phyloP scores from a whole-genome alignment of 1,140 invertebrate species.

The Telenomus remus region DNA sequence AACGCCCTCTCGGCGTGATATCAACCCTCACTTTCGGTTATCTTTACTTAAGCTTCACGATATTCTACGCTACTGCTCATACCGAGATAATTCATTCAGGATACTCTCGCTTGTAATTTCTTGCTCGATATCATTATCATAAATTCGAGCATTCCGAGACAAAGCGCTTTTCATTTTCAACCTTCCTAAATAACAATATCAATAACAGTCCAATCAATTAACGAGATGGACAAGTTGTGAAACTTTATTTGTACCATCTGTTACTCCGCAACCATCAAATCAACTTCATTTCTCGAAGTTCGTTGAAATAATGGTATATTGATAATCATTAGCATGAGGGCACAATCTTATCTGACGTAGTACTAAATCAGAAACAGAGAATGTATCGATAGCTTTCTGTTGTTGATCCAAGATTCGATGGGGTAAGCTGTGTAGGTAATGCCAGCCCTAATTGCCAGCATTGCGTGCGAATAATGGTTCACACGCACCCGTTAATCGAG shows the following conservation, averaged over 20 bases:
- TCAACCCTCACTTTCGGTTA: slow-evolving; percentile 74
- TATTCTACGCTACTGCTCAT: slow-evolving; percentile 65
- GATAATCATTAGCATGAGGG: too few species aligned
- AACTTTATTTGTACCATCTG: too few species aligned
- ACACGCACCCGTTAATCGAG: slow-evolving; percentile 48
- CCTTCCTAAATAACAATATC: neutral
- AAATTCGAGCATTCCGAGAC: slow-evolving; percentile 21
- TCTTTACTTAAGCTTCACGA: slow-evolving; percentile 75
- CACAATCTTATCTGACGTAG: slow-evolving; percentile 17
- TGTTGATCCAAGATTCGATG: slow-evolving; percentile 47
- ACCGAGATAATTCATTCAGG: slow-evolving; percentile 59
- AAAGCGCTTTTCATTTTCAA: neutral
- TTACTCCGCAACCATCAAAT: too few species aligned
- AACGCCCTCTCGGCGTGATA: slow-evolving; percentile 74
- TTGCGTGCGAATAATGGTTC: slow-evolving; percentile 56
- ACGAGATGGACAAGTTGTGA: too few species aligned
- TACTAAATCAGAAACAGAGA: slow-evolving; percentile 19
- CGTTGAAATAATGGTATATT: slow-evolving; percentile 31
- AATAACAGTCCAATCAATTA: neutral
- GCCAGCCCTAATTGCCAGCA: slow-evolving; percentile 56
- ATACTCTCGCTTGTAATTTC: slow-evolving; percentile 45
- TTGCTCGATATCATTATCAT: slow-evolving; percentile 36
- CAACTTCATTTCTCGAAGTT: slow-evolving; percentile 8
- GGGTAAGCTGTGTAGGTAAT: slow-evolving; percentile 32
- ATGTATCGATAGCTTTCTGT: slow-evolving; percentile 35